Evolutionary conservation across 2,888 invertebrate genomes (phyloP), one percentile per base, ranked within the genome.

Genomic region (Allygus modestus): DNA sequence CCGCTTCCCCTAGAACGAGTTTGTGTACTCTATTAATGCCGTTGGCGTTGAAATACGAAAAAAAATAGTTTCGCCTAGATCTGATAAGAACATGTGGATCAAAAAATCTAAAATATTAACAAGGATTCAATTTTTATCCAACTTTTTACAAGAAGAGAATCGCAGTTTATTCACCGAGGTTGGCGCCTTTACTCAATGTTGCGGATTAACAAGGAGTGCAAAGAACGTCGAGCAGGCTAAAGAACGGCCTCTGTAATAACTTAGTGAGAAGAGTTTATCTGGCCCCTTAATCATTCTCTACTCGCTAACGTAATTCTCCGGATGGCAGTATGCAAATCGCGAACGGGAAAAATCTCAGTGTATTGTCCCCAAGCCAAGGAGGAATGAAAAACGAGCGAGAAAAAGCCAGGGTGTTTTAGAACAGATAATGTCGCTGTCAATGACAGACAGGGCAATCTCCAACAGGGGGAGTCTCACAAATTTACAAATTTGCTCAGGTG

Each of bases 281-380:
- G 17, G 54, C 23, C 61, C 33, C 33, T 83, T 83, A 73, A 83
- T 83, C 83, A 83, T 83, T 75, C 75, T 20, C 58, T 15, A 51
- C 83, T 75, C 73, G 75, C 58, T 58, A 75, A 43, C 37, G 75
- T 75, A 75, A 75, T 83, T 75, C 83, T 58, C 83, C 15, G 37
- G 83, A 75, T 83, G 54, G 82, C 75, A 58, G 51, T 82, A 83
- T 85, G 85, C 84, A 82, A 84, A 84, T 84, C 61, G 61, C 31
- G 61, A 37, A 81, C 46, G 83, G 75, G 82, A 85, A 83, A 85
- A 85, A 85, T 84, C 51, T 37, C n/a, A 73, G 41, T 17, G 51
- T 83, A 75, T 83, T 83, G 83, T 83, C 58, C 73, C 73, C 4
- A 37, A n/a, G 83, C 83, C 75, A 58, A 54, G 83, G 73, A 33